A percentile compares a stretch with the other conserved stretches of the same genome.
Conservation (phyloP, 1,140 invertebrate species). For the Agrilus planipennis region DNA sequence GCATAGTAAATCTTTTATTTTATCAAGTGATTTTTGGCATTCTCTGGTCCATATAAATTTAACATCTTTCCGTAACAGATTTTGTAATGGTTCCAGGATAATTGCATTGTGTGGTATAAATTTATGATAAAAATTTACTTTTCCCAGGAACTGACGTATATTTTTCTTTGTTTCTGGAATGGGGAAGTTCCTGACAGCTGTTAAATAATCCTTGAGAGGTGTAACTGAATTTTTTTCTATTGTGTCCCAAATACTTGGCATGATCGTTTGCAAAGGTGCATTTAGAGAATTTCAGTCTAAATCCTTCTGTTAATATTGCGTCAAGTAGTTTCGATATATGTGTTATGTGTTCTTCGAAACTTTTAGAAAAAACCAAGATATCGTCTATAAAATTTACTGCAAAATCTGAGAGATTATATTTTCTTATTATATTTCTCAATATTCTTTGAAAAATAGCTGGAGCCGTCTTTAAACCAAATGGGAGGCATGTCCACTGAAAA, state of each 20-base stretch:
- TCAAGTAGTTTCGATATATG: background rate
- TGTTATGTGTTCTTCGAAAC: slow-evolving; percentile 3
- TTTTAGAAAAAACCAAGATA: slow-evolving; percentile 1
- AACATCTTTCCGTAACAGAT: slow-evolving; percentile 12
- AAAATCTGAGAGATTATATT: too few relatives aligned
- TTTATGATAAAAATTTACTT: slow-evolving; percentile 26
- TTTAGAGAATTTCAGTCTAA: slow-evolving; percentile 6
- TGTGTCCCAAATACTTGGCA: slow-evolving; percentile 3
- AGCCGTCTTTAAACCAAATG: too few relatives aligned
- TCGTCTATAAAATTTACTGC: too few relatives aligned
- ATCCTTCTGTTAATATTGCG: background rate
- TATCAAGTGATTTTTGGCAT: slow-evolving; percentile 3
- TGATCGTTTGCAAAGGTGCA: background rate
- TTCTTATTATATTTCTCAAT: too few relatives aligned
- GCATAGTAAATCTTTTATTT: slow-evolving; percentile 10
- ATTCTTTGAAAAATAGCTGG: too few relatives aligned
- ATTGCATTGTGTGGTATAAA: slow-evolving; percentile 28
- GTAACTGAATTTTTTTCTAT: background rate
- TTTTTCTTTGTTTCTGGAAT: background rate
- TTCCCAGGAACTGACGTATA: slow-evolving; percentile 7
- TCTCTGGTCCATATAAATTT: slow-evolving; percentile 6
- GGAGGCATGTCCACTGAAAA: too few relatives aligned
- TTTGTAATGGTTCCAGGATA: slow-evolving; percentile 24
- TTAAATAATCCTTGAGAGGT: slow-evolving; percentile 1
- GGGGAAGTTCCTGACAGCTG: slow-evolving; percentile 1